These are phyloP conservation scores for Syrmaticus mikado DNA, from an alignment of 2,113 vertebrate species.

Conservation along the genomic window DNA sequence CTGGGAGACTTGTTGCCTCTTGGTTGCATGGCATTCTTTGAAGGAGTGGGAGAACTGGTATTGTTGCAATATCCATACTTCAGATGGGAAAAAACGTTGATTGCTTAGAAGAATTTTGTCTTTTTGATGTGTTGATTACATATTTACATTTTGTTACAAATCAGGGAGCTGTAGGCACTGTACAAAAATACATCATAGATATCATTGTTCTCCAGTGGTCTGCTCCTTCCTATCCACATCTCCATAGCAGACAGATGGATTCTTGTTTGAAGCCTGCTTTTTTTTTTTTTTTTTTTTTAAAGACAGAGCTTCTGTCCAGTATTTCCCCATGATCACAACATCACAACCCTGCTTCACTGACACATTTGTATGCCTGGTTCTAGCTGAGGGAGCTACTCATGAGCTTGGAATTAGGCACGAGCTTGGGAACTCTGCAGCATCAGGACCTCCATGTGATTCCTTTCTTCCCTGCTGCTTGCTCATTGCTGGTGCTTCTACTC, in stretches of 20 bases:
- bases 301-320: not conserved
- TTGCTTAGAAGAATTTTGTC: not conserved
- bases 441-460: not conserved
- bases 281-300: not conserved
- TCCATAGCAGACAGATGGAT: not conserved
- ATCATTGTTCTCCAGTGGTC: not conserved
- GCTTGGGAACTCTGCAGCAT: not conserved
- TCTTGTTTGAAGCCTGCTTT: not conserved
- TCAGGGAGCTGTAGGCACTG: not conserved
- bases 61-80: not conserved
- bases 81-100: not conserved
- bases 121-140: not conserved
- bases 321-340: not conserved
- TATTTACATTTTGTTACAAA: not conserved
- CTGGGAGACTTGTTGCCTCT: not conserved
- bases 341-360: not conserved
- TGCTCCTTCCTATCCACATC: not conserved
- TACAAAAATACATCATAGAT: not conserved
- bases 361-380: accelerated
- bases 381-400: not conserved
- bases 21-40: not conserved
- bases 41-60: not conserved
- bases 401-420: not conserved
- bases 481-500: not conserved
- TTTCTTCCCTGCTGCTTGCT: not conserved